Conservation (phyloP, 2,888 invertebrate species). For the Thera obeliscata region DNA sequence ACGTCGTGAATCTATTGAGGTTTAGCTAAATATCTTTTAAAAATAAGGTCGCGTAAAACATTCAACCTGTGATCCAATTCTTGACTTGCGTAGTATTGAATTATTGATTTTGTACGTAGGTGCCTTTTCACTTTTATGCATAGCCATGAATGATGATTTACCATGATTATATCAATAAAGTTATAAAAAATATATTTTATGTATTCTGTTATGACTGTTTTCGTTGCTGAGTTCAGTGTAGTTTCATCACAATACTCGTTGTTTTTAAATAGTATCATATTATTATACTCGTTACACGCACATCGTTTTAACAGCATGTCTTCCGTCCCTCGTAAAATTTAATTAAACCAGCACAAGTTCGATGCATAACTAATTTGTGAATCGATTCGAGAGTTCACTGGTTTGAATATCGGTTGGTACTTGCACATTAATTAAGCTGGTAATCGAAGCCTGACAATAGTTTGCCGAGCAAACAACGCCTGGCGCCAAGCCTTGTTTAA, state of each 20-base stretch:
- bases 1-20: conserved; percentile 6
- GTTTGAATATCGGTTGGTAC: conserved; percentile 33
- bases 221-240: neutral
- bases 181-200: too few relatives aligned
- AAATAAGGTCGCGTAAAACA: neutral
- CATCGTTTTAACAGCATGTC: conserved; percentile 1
- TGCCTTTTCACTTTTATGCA: too few relatives aligned
- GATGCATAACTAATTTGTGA: conserved; percentile 30
- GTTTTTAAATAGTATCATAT: neutral
- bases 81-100: conserved; percentile 1
- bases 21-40: conserved; percentile 3
- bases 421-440: conserved; percentile 40
- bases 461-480: conserved; percentile 37
- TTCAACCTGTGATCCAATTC: conserved; percentile 1
- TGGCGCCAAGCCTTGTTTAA: conserved; percentile 17
- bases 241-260: conserved; percentile 5
- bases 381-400: conserved; percentile 36
- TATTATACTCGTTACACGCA: neutral
- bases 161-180: too few relatives aligned
- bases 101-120: neutral
- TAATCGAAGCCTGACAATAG: conserved; percentile 41
- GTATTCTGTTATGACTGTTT: neutral
- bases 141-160: too few relatives aligned
- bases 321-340: conserved; percentile 18
- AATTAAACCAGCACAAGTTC: conserved; percentile 23